Evolutionary conservation across 2,888 invertebrate genomes (phyloP), one percentile per base, ranked within the genome.

Genomic region (Onchidella celtica): DNA sequence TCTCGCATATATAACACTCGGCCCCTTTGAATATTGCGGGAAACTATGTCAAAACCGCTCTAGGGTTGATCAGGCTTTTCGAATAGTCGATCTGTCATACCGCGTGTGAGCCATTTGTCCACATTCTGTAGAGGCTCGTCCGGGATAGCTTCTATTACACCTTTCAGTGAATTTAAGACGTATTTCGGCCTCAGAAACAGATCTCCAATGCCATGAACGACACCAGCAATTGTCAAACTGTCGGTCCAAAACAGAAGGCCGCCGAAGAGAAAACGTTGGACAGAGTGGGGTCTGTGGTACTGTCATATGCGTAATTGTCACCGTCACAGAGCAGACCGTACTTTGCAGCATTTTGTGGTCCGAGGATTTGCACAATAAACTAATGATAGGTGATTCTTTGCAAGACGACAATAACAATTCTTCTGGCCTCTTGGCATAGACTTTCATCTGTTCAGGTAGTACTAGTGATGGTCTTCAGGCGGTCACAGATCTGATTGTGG

Each of bases 371-470:
- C 27, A 11, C 11, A 17, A 72, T 72, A 29, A 72, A 72, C 55
- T 72, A 24, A 14, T 34, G 11, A 32, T 73, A 73, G 21, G 73
- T 73, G 72, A 72, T 55, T 2, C 29, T 24, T 36, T 72, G 47
- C 2, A 47, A n/a, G 72, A 74, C 47, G 1, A 65, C 75, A 14
- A 63, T 57, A 14, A 65, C 65, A 17, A 75, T 65, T 40, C 75
- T 83, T 24, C 86, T 76, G 2, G 86, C 79, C 29, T 85, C 85
- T 55, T 87, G 85, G 79, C 82, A 87, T 21, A 86, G 17, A 11
- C 11, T 72, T 66, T 87, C 85, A 76, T 86, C 84, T 32, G 65
- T 65, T 11, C 17, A 47, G 85, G 85, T 86, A 3, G 68, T 27
- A 1, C 72, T 82, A n/a, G 83, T 75, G 2, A 57, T 17, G 1